Base-by-base conservation (phyloP, 2,797 vertebrate genomes). In the Lacerta agilis region DNA sequence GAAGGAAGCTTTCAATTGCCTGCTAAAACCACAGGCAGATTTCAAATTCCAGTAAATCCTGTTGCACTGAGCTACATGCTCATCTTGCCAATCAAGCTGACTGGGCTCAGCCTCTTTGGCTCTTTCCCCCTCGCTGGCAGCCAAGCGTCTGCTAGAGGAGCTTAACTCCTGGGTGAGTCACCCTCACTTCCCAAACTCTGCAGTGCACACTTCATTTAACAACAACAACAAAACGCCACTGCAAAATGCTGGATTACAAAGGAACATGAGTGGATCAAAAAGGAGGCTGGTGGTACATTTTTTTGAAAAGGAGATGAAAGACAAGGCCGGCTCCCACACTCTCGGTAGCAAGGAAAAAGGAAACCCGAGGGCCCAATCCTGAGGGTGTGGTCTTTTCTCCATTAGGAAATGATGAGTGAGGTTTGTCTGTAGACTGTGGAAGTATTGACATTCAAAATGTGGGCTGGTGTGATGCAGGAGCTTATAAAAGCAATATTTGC, bases 11-110 rank as follows among this genome's bases (percentile, higher is more conserved):
- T 89, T 86, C 13, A 20, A 76, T 66, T 86, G 83, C 71, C 79
- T 69, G 78, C 72, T 89, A 86, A 89, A 82, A 86, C 71, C 83
- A 86, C 79, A 86, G 88, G 71, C 88, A 77, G 83, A 89, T 89
- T 89, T 86, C 83, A 89, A 86, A 89, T 89, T 76, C 88, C 88
- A 89, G 71, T 86, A 89, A 89, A 89, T 86, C 88, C 88, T 89
- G 83, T 86, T 86, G 88, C 83, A 82, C 58, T 69, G 83, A 89
- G 79, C 88, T 77, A 3, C 83, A 79, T 86, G 84, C 83, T 89
- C 83, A 89, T 89, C 88, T 82, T 82, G 83, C 83, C 79, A 86
- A 86, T 89, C 83, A 69, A 67, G 58, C 79, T 6, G 29, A 36
- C 64, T 43, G 13, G 83, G 43, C 79, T 69, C 71, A 58, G 76